phyloP scores from a whole-genome alignment of 2,113 vertebrate species.

The Catharus bicknelli region DNA sequence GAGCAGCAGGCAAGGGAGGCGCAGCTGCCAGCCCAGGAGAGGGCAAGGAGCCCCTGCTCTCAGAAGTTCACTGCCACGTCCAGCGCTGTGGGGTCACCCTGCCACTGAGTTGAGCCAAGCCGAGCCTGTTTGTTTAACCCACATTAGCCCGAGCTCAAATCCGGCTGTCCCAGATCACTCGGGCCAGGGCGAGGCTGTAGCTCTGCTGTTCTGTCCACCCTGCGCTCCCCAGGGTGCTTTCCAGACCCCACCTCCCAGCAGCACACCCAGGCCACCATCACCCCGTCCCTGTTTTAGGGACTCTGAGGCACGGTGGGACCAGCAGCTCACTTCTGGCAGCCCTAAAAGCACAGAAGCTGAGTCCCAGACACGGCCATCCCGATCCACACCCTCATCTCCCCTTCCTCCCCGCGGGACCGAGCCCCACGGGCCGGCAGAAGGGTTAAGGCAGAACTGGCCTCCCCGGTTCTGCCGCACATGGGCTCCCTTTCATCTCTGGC shows the following conservation, averaged over 20 bases:
- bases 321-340: accelerated
- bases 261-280: neutral
- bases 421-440: neutral
- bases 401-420: neutral
- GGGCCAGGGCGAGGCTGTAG: neutral
- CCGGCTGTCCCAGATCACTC: accelerated
- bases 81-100: neutral
- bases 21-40: neutral
- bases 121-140: neutral
- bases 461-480: slow-evolving; percentile 65
- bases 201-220: accelerated
- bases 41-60: neutral
- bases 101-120: neutral
- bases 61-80: neutral
- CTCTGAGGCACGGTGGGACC: neutral
- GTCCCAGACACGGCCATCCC: accelerated
- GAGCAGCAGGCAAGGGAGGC: neutral
- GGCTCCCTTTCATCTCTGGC: slow-evolving; percentile 66
- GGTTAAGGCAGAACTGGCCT: slow-evolving; percentile 55
- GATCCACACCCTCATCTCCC: accelerated
- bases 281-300: neutral
- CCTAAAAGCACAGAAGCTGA: accelerated
- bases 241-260: neutral
- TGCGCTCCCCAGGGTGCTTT: neutral
- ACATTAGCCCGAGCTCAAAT: neutral